These are phyloP conservation scores for Gasteruption jaculator DNA, from an alignment of 2,888 invertebrate genomes.

Conservation along the genomic window DNA sequence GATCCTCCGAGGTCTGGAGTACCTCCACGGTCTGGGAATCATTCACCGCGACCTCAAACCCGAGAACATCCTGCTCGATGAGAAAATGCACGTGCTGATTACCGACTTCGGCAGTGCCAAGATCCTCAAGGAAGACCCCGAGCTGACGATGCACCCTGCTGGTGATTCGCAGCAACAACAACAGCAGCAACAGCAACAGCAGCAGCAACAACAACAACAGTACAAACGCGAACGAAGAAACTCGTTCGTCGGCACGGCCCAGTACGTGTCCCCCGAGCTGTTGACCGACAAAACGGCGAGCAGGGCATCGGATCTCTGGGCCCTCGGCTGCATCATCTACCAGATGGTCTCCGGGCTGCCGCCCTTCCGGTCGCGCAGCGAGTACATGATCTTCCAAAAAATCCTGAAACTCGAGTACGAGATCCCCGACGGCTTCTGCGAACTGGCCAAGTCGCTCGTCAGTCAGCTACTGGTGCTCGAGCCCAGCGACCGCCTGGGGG, in stretches of 20 bases:
- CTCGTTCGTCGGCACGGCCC: constrained; percentile 97
- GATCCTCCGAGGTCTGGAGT: constrained; percentile 85
- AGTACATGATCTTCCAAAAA: constrained; percentile 95
- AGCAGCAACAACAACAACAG: constrained; percentile 24
- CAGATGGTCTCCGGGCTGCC: constrained; percentile 94
- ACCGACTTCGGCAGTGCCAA: constrained; percentile 98
- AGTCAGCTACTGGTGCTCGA: constrained; percentile 79
- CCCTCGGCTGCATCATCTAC: constrained; percentile 92
- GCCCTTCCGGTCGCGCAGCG: constrained; percentile 88
- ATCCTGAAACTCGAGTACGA: constrained; percentile 86
- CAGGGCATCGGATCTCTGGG: constrained; percentile 91
- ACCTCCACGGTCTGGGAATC: constrained; percentile 82
- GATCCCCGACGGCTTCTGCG: constrained; percentile 88
- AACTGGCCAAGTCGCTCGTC: constrained; percentile 82
- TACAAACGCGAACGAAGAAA: constrained; percentile 62
- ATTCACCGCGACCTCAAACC: constrained; percentile 97
- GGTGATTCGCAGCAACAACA: constrained; percentile 5
- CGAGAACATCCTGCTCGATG: constrained; percentile 93
- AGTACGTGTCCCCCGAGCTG: constrained; percentile 97
- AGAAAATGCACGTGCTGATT: constrained; percentile 92
- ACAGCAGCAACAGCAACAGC: constrained; percentile 24
- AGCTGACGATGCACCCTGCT: constrained; percentile 20
- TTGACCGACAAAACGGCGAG: constrained; percentile 74
- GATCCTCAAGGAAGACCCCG: constrained; percentile 57
- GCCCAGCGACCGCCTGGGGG: constrained; percentile 77